These are phyloP conservation scores for Papilio aristodemus DNA, from an alignment of 1,140 invertebrate species.

Conservation along the genomic window DNA sequence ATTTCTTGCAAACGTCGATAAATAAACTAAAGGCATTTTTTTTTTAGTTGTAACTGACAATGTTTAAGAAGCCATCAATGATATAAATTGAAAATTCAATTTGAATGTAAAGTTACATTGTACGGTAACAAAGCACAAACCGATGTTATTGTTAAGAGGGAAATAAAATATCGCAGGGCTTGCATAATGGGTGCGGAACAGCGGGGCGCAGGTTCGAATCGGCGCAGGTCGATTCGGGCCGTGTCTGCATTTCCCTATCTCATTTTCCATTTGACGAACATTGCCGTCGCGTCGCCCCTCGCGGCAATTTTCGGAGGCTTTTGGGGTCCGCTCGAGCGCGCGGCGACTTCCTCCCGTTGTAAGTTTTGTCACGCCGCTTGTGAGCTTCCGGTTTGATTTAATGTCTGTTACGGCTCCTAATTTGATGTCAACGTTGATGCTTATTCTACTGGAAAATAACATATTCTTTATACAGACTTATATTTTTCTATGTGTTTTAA, in stretches of 20 bases:
- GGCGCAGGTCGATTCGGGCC: slow-evolving; percentile 57
- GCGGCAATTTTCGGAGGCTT: slow-evolving; percentile 52
- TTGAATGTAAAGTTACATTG: slow-evolving; percentile 9
- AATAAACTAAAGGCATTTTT: neutral
- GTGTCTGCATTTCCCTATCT: slow-evolving; percentile 75
- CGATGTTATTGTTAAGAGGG: slow-evolving; percentile 18
- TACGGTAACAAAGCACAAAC: neutral
- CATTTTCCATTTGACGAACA: slow-evolving; percentile 80
- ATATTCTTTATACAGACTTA: neutral
- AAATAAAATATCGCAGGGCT: slow-evolving; percentile 13
- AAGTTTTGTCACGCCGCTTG: slow-evolving; percentile 42
- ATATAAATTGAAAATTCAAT: slow-evolving; percentile 18
- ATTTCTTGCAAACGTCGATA: too few species aligned
- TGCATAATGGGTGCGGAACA: slow-evolving; percentile 4
- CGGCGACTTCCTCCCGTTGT: slow-evolving; percentile 45
- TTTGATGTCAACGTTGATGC: slow-evolving; percentile 22
- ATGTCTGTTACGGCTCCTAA: slow-evolving; percentile 26
- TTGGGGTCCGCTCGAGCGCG: slow-evolving; percentile 53
- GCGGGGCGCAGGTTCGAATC: slow-evolving; percentile 32
- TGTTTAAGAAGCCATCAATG: neutral
- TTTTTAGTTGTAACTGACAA: neutral
- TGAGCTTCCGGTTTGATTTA: slow-evolving; percentile 32
- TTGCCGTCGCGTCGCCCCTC: slow-evolving; percentile 58
- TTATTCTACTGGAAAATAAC: slow-evolving; percentile 13
- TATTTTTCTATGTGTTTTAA: too few species aligned